These are phyloP conservation scores for Pelodytes ibericus DNA, from an alignment of 2,797 vertebrate species.

Conservation along the genomic window DNA sequence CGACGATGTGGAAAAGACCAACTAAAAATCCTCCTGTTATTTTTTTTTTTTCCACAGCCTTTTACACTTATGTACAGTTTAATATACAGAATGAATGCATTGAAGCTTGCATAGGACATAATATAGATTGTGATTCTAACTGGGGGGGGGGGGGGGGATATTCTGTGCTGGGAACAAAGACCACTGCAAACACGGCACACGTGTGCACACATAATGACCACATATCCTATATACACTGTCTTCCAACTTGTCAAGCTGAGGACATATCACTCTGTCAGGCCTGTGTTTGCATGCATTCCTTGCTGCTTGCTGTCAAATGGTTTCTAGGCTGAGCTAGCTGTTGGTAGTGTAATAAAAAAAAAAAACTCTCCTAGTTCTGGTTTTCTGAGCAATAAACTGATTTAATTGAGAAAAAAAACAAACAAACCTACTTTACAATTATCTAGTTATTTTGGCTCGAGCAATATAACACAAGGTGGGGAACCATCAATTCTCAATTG, in stretches of 20 bases:
- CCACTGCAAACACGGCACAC: neutral
- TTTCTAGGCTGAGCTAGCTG: neutral
- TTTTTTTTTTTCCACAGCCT: no score
- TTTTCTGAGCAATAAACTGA: neutral
- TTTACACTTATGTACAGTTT: no score
- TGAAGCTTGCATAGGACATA: no score
- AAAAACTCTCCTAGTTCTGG: neutral
- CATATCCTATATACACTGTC: neutral
- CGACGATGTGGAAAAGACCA: no score
- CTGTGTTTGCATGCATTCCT: neutral
- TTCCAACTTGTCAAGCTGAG: neutral
- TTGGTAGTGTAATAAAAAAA: neutral
- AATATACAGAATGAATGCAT: no score
- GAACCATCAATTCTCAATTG: no score
- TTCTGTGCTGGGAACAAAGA: neutral
- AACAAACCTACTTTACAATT: no score
- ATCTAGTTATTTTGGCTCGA: no score
- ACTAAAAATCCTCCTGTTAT: no score
- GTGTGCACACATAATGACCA: neutral
- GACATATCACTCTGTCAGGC: neutral
- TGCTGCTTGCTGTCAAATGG: neutral
- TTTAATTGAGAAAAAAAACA: neutral
- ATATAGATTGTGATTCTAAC: no score
- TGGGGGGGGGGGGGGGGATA: neutral
- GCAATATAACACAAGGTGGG: no score